phyloP scores from a whole-genome alignment of 23 tunicate genomes.

The Diplosoma virens region DNA sequence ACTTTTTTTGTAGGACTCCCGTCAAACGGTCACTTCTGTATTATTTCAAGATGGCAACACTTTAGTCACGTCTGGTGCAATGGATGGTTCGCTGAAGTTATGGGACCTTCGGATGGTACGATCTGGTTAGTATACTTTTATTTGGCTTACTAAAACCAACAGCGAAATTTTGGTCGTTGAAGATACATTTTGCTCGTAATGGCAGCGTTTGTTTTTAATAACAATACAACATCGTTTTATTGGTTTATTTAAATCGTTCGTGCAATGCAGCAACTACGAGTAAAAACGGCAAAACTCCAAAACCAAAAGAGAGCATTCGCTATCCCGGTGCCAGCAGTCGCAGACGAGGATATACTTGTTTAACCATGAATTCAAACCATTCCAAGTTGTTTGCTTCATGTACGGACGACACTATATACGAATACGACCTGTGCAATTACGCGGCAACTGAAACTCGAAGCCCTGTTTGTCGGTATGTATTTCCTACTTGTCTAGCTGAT shows the following conservation, averaged over 20 bases:
- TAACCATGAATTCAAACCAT: slow-evolving; percentile 50
- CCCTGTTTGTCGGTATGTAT: not conserved
- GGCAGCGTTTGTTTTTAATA: too few relatives aligned
- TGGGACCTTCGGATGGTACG: slow-evolving; percentile 85
- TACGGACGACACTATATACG: slow-evolving; percentile 75
- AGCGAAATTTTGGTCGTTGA: too few relatives aligned
- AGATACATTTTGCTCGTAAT: too few relatives aligned
- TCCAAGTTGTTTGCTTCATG: slow-evolving; percentile 74
- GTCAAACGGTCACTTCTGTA: slow-evolving; percentile 77
- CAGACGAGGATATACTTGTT: slow-evolving; percentile 70
- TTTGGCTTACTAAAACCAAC: too few relatives aligned
- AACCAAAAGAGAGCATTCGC: slow-evolving; percentile 37
- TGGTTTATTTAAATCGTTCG: too few relatives aligned
- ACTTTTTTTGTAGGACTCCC: slow-evolving; percentile 57
- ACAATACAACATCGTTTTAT: too few relatives aligned
- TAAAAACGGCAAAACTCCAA: too few relatives aligned
- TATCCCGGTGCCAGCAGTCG: slow-evolving; percentile 69
- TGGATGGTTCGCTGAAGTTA: slow-evolving; percentile 77
- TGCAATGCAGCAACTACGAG: too few relatives aligned
- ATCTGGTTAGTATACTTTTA: too few relatives aligned
- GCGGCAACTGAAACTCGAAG: not conserved
- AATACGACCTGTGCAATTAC: slow-evolving; percentile 37
- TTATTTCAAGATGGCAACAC: slow-evolving; percentile 53
- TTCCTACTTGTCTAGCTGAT: too few relatives aligned
- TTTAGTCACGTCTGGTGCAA: slow-evolving; percentile 70